These are phyloP conservation scores for Thymelicus sylvestris DNA, from an alignment of 2,888 invertebrate species.

Conservation along the genomic window DNA sequence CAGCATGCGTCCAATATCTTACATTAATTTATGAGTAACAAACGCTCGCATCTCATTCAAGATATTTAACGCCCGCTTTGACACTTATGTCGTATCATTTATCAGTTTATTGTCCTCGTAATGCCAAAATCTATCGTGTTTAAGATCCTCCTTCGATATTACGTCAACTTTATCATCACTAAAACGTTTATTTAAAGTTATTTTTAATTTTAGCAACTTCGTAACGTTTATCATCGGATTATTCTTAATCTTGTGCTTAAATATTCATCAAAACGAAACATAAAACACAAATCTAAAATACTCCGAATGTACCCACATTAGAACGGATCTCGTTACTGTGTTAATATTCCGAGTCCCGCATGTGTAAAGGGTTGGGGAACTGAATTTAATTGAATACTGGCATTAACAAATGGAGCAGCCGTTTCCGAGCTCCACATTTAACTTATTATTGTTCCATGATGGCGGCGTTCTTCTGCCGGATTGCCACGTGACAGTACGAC, in stretches of 20 bases:
- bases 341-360: slow-evolving; percentile 74
- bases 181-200: background rate
- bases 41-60: slow-evolving; percentile 74
- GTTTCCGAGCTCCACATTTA: slow-evolving; percentile 79
- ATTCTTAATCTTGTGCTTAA: slow-evolving; percentile 13
- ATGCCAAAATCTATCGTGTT: slow-evolving; percentile 64
- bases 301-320: slow-evolving; percentile 40
- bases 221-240: slow-evolving; percentile 50
- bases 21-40: slow-evolving; percentile 81
- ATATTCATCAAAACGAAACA: slow-evolving; percentile 25
- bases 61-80: slow-evolving; percentile 79
- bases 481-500: slow-evolving; percentile 75
- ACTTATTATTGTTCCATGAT: slow-evolving; percentile 80
- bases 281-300: slow-evolving; percentile 32
- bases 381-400: slow-evolving; percentile 83
- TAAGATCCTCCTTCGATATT: slow-evolving; percentile 40
- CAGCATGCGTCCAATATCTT: slow-evolving; percentile 63
- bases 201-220: background rate
- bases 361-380: slow-evolving; percentile 75
- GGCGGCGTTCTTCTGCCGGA: slow-evolving; percentile 65
- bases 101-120: slow-evolving; percentile 68
- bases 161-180: slow-evolving; percentile 38
- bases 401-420: slow-evolving; percentile 81
- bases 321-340: slow-evolving; percentile 53
- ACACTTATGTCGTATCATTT: slow-evolving; percentile 73